Base-by-base conservation (phyloP, 2,888 invertebrate genomes). In the Ichneumoninae sp. region DNA sequence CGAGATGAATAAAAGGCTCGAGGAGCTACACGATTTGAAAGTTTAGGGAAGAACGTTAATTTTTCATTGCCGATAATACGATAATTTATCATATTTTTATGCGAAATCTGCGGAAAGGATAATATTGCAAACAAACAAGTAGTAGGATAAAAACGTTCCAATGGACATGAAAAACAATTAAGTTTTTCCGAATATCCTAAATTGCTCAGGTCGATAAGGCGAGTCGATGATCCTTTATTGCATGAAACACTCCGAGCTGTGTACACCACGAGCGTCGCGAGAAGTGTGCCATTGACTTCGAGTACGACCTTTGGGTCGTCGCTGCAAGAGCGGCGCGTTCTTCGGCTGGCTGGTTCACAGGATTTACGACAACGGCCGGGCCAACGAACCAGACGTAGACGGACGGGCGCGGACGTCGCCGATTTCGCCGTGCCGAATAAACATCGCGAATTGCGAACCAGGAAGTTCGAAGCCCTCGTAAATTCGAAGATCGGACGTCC, bases 371-470 rank as follows among this genome's bases (percentile, higher is more conserved):
- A 86, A 86, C 84, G 84, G 80, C 68, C 86, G 71, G 84, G 82
- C 82, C 86, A 86, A 86, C 78, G 86, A 86, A 86, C 86, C 86
- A 84, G 82, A 82, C 80, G 71, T 79, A 81, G 81, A 77, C 81
- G 71, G 78, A 40, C 81, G 65, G 30, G 52, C 60, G 50, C 70
- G 78, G 33, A 66, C 80, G 80, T 80, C 75, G 80, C 75, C 54
- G 54, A 19, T 8, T 75, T 65, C 84, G 84, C 77, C 84, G 82
- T 76, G 82, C 71, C 82, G 70, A 75, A 79, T 82, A 84, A 84
- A 82, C 66, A 79, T 84, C 33, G 82, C 26, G 70, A 82, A 79
- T 75, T 8, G 65, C 40, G 50, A 66, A 47, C 79, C 75, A 30
- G 72, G 54, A 74, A 76, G 75, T 71, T 60, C 72, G 60, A 72